phyloP scores from a whole-genome alignment of 2,888 invertebrate genomes.

The Dynastes tityus region DNA sequence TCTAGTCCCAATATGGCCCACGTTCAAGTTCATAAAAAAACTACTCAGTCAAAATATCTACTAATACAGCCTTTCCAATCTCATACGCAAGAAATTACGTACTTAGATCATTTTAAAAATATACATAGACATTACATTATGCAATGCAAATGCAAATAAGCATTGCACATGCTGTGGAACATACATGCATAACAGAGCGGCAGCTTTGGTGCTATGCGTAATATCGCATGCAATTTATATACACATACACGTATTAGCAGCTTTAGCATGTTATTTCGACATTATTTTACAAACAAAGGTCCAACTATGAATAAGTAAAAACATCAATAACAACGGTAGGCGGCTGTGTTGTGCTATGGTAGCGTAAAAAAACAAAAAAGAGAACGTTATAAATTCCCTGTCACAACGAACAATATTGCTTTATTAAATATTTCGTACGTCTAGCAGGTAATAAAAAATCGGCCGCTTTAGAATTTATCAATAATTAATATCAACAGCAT shows the following conservation, averaged over 20 bases:
- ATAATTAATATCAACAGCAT: no score
- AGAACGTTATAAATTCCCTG: not conserved
- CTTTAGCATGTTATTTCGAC: conserved; percentile 9
- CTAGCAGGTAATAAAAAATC: not conserved
- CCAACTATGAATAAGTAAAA: conserved; percentile 16
- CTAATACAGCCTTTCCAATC: no score
- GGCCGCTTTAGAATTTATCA: no score
- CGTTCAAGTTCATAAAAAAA: no score
- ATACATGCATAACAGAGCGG: not conserved
- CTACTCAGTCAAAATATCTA: no score
- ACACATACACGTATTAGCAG: not conserved
- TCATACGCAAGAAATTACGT: no score
- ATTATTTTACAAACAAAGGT: not conserved
- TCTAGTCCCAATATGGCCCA: no score
- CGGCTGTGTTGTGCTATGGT: not conserved
- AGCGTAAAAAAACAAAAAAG: no score
- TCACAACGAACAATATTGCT: not conserved
- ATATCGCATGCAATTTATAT: not conserved
- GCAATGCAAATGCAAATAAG: not conserved
- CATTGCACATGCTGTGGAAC: not conserved
- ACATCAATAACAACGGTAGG: conserved; percentile 7
- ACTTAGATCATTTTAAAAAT: no score
- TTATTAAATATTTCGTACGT: not conserved
- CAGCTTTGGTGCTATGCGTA: not conserved
- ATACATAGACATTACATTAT: not conserved